Percentiles rank a stretch among this genome's conserved stretches.
Conservation (phyloP, 2,797 vertebrate genomes). For the Myotis daubentonii region DNA sequence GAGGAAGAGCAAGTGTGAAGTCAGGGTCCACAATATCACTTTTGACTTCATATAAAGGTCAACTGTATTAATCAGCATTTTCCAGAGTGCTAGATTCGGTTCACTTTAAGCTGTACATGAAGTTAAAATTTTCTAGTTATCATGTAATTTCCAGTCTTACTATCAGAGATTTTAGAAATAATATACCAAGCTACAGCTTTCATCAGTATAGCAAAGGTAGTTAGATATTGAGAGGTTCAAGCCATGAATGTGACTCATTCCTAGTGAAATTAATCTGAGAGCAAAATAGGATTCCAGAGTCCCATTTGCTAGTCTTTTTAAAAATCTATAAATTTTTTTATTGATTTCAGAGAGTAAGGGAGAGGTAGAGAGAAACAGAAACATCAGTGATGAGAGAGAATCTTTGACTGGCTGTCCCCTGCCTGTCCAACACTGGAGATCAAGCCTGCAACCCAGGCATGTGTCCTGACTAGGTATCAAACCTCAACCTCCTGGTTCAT, state of each 20-base stretch:
- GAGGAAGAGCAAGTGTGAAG: background rate
- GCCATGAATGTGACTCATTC: background rate
- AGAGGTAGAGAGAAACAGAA: too few species aligned
- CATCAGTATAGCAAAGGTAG: background rate
- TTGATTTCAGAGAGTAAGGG: too few species aligned
- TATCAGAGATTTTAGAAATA: background rate
- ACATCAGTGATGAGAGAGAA: too few species aligned
- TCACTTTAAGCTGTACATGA: background rate
- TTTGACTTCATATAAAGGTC: background rate
- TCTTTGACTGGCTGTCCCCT: too few species aligned
- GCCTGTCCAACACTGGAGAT: too few species aligned
- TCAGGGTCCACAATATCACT: background rate
- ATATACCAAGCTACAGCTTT: background rate
- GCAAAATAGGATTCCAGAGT: background rate
- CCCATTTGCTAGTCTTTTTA: background rate
- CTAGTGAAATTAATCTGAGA: background rate
- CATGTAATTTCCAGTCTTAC: background rate
- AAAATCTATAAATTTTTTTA: too few species aligned
- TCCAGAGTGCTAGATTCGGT: background rate
- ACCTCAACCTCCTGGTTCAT: too few species aligned
- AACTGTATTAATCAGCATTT: background rate
- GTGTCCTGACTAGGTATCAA: too few species aligned
- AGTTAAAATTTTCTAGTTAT: background rate
- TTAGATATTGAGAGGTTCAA: background rate
- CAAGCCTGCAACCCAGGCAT: too few species aligned